A percentile compares a stretch with the other conserved stretches of the same genome.
phyloP scores from a whole-genome alignment of 2,113 vertebrate species.

The Spheniscus mendiculus region DNA sequence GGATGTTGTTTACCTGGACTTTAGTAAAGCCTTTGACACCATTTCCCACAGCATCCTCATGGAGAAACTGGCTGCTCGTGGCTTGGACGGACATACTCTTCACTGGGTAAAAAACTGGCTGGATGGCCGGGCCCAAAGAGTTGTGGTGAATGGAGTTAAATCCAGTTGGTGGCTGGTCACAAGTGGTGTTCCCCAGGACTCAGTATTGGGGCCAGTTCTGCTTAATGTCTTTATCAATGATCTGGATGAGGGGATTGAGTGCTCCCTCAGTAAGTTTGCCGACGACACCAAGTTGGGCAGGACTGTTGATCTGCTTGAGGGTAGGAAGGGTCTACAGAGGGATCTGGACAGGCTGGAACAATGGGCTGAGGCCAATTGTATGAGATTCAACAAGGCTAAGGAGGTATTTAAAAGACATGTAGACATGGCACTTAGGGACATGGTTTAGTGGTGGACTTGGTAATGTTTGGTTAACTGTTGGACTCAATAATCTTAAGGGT shows the following conservation, averaged over 20 bases:
- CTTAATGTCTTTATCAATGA: background rate
- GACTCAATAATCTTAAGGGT: background rate
- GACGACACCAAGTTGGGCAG: accelerated
- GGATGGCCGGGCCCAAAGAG: background rate
- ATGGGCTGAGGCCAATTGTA: background rate
- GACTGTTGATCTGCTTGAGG: background rate
- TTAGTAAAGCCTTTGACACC: background rate
- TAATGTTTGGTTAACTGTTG: background rate
- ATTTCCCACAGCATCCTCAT: background rate
- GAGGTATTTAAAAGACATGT: background rate
- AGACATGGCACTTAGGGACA: background rate
- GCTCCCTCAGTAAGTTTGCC: background rate
- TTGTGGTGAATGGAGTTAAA: background rate
- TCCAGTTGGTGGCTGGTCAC: background rate
- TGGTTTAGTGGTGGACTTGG: background rate
- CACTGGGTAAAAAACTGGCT: background rate
- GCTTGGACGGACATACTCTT: background rate
- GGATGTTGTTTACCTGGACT: background rate
- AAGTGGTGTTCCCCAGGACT: background rate
- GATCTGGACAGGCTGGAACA: background rate
- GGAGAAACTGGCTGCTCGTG: background rate
- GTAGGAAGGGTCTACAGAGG: background rate
- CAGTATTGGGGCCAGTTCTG: background rate
- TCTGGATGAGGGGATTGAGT: background rate
- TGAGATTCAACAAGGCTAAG: background rate